phyloP scores from a whole-genome alignment of 2,113 vertebrate genomes.

The Pelmatolapia mariae region DNA sequence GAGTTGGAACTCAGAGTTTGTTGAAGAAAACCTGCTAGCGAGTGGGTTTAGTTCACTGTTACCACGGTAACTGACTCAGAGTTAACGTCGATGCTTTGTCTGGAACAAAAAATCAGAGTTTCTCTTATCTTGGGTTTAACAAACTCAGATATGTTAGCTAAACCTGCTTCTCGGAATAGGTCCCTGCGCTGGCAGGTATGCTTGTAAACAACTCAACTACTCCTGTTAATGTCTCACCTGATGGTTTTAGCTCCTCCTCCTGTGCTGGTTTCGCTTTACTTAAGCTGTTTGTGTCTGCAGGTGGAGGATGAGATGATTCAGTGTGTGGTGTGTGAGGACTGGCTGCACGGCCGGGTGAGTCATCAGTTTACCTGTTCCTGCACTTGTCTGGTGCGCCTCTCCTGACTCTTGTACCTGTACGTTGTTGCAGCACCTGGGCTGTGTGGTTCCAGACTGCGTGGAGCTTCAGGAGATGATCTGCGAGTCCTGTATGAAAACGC shows the following conservation, averaged over 20 bases:
- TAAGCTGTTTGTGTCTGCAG: constrained; percentile 38
- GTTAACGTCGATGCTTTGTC: background rate
- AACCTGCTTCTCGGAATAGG: background rate
- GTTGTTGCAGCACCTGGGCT: constrained; percentile 84
- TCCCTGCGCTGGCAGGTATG: background rate
- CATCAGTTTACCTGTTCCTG: background rate
- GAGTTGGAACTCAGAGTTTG: background rate
- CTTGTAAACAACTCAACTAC: background rate
- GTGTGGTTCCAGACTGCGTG: constrained; percentile 80
- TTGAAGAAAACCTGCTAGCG: background rate
- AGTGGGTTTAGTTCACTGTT: background rate
- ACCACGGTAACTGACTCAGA: background rate
- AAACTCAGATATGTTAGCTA: background rate
- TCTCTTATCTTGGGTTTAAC: background rate
- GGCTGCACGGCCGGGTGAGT: constrained; percentile 96
- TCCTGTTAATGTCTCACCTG: background rate
- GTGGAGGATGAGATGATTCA: constrained; percentile 96
- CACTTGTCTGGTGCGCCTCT: background rate
- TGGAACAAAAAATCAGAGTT: background rate
- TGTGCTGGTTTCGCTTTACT: background rate
- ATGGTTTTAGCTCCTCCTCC: background rate
- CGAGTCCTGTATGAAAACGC: constrained; percentile 85
- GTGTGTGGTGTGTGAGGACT: constrained; percentile 96
- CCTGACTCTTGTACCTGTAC: background rate
- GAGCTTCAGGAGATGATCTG: constrained; percentile 97